phyloP scores from a whole-genome alignment of 1,140 invertebrate genomes.

The Camponotus vicinus region DNA sequence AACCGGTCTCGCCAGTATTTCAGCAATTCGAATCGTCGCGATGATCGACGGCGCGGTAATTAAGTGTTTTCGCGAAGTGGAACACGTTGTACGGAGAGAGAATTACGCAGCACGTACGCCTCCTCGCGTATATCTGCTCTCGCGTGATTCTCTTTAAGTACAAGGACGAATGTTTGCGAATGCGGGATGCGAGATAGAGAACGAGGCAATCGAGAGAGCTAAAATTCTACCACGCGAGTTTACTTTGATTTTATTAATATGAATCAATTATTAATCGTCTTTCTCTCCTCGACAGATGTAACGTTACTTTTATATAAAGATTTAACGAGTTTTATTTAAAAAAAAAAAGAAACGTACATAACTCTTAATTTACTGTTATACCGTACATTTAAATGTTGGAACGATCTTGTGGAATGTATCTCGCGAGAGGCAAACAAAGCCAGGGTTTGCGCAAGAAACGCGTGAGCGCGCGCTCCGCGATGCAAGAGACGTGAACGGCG shows the following conservation, averaged over 20 bases:
- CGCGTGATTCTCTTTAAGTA: slow-evolving; percentile 41
- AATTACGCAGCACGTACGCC: slow-evolving; percentile 31
- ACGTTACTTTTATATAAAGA: not conserved
- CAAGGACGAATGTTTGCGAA: slow-evolving; percentile 36
- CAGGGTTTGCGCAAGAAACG: slow-evolving; percentile 28
- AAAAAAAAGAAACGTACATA: not conserved
- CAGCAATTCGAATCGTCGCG: slow-evolving; percentile 67
- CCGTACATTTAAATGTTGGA: not conserved
- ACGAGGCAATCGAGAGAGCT: slow-evolving; percentile 18
- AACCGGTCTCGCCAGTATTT: slow-evolving; percentile 60
- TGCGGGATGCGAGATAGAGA: slow-evolving; percentile 75
- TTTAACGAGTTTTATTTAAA: not conserved
- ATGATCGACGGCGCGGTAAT: slow-evolving; percentile 55
- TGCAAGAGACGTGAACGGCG: slow-evolving; percentile 39
- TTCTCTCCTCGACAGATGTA: too few species aligned
- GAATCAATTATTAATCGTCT: not conserved
- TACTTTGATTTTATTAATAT: slow-evolving; percentile 10
- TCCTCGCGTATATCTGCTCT: slow-evolving; percentile 38
- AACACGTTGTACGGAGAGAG: slow-evolving; percentile 40
- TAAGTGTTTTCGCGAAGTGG: slow-evolving; percentile 48
- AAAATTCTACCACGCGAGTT: slow-evolving; percentile 10
- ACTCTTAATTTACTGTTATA: not conserved
- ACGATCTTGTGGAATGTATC: slow-evolving; percentile 10
- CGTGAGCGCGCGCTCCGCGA: slow-evolving; percentile 22
- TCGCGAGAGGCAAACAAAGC: slow-evolving; percentile 15